These are phyloP conservation scores for Harpalus rufipes DNA, from an alignment of 2,888 invertebrate species.

Conservation along the genomic window DNA sequence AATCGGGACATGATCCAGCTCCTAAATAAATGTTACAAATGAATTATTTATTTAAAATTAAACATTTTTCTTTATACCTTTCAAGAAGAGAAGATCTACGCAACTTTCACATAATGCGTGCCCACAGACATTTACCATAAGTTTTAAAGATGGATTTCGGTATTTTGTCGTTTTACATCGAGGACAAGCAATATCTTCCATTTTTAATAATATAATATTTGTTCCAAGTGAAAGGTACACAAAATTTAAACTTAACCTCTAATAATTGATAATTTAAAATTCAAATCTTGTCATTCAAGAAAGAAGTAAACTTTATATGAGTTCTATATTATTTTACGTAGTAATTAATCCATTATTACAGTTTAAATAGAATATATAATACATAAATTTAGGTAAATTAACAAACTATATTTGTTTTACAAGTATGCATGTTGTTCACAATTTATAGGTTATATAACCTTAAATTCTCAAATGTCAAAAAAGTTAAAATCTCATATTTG, in stretches of 20 bases:
- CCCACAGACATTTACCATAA: constrained; percentile 99
- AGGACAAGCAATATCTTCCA: constrained; percentile 94
- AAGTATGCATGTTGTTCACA: constrained; percentile 14
- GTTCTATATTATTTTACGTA: neutral
- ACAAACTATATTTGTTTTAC: neutral
- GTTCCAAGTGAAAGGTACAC: neutral
- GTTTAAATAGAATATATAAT: neutral
- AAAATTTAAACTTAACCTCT: constrained; percentile 12
- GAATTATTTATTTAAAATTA: neutral
- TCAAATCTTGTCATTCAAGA: neutral
- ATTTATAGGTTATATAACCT: constrained; percentile 46
- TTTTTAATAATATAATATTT: constrained; percentile 72
- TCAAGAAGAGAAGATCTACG: constrained; percentile 96
- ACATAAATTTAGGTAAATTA: neutral
- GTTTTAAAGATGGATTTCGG: constrained; percentile 95
- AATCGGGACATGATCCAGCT: constrained; percentile 96
- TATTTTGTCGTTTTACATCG: constrained; percentile 98
- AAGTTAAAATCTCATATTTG: neutral
- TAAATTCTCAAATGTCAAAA: neutral
- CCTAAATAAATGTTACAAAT: constrained; percentile 78
- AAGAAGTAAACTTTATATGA: neutral
- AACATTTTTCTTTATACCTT: constrained; percentile 82
- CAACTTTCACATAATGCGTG: constrained; percentile 99
- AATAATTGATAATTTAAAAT: neutral
- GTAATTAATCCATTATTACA: neutral